Conservation (phyloP, 2,888 invertebrate genomes). For the Oscheius onirici region DNA sequence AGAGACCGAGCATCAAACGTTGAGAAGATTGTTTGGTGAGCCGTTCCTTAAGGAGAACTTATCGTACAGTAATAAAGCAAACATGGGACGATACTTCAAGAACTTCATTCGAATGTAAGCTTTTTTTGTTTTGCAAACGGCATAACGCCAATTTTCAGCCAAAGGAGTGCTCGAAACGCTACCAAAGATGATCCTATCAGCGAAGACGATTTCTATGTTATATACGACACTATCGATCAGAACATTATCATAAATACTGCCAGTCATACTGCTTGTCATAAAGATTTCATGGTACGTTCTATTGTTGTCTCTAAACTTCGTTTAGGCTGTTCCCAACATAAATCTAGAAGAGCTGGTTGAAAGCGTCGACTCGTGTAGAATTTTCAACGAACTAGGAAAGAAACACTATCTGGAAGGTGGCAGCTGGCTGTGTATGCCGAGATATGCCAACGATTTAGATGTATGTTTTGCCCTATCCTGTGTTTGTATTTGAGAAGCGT, state of each 20-base stretch:
- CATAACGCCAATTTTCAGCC: not conserved
- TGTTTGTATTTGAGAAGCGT: not conserved
- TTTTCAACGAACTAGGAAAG: not conserved
- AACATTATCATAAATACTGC: not conserved
- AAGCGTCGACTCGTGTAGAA: not conserved
- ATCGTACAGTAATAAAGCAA: not conserved
- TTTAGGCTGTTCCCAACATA: conserved; percentile 3
- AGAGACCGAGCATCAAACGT: not conserved
- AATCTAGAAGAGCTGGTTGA: not conserved
- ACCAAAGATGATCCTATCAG: no score
- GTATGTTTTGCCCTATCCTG: not conserved
- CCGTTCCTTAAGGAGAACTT: not conserved
- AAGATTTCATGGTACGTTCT: not conserved
- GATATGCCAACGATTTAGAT: not conserved
- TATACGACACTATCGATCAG: conserved; percentile 17
- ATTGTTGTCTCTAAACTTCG: not conserved
- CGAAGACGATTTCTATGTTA: not conserved
- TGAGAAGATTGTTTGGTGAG: not conserved
- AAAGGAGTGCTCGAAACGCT: no score
- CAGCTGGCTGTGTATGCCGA: conserved; percentile 18
- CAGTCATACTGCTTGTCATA: not conserved
- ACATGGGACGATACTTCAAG: not conserved
- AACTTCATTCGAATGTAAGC: conserved; percentile 6
- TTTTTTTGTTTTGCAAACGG: not conserved
- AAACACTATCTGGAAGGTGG: not conserved